These are phyloP conservation scores for Serranochromis macrocephalus DNA, from an alignment of 2,113 vertebrate genomes.

Conservation along the genomic window DNA sequence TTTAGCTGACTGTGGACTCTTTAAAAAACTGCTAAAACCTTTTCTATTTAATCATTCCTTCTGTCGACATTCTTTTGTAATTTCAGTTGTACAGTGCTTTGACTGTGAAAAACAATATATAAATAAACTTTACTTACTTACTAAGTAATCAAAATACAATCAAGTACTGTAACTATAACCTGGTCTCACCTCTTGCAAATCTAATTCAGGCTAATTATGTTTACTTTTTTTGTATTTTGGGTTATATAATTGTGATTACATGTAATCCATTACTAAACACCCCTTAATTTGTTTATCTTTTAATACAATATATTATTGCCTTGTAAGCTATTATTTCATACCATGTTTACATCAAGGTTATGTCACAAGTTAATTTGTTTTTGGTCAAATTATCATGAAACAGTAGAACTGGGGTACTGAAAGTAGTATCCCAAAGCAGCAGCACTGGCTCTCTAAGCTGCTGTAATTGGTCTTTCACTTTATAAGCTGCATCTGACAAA, in stretches of 20 bases:
- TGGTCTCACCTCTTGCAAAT: not conserved
- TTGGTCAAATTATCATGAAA: not conserved
- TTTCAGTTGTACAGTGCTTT: not conserved
- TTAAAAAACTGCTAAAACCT: not conserved
- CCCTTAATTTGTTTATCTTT: not conserved
- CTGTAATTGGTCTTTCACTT: not conserved
- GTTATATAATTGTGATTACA: not conserved
- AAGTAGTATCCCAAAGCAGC: not conserved
- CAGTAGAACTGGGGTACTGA: not conserved
- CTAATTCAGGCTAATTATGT: not conserved
- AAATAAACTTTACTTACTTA: not conserved
- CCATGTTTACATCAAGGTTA: not conserved
- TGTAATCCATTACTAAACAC: not conserved
- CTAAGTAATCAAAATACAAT: not conserved
- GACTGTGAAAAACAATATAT: not conserved
- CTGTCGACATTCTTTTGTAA: fast-evolving
- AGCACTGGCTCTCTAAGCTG: not conserved
- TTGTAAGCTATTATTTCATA: not conserved
- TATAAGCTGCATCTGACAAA: not conserved
- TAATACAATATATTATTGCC: not conserved
- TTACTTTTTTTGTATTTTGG: not conserved
- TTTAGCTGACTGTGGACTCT: not conserved
- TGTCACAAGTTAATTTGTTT: not conserved
- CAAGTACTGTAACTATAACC: not conserved
- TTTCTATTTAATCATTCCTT: not conserved